Percentiles rank a stretch among this genome's conserved stretches.
These are phyloP conservation scores for Oedothorax gibbosus DNA, from an alignment of 1,140 invertebrate genomes.

Conservation along the genomic window DNA sequence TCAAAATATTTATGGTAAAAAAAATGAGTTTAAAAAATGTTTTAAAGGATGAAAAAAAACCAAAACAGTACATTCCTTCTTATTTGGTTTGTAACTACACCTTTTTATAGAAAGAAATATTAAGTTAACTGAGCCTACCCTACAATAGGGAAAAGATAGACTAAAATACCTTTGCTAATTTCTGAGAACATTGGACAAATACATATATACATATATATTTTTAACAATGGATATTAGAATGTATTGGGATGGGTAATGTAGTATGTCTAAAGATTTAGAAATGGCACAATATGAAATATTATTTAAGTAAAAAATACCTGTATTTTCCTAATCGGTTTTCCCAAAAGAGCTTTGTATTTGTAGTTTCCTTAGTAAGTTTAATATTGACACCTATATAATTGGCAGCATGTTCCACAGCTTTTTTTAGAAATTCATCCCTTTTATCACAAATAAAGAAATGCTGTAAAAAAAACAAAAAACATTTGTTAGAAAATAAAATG, in stretches of 20 bases:
- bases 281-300: too few relatives aligned
- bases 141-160: too few relatives aligned
- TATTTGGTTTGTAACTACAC: neutral
- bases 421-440: slow-evolving; percentile 86
- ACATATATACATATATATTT: too few relatives aligned
- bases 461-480: slow-evolving; percentile 66
- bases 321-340: slow-evolving; percentile 90
- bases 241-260: too few relatives aligned
- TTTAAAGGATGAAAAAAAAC: neutral
- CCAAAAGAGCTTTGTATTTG: slow-evolving; percentile 87
- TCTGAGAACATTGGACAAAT: too few relatives aligned
- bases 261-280: too few relatives aligned
- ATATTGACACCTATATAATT: slow-evolving; percentile 85
- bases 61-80: neutral
- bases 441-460: slow-evolving; percentile 90
- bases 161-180: too few relatives aligned
- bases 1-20: neutral
- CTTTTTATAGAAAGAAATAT: too few relatives aligned
- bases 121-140: too few relatives aligned
- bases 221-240: too few relatives aligned
- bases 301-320: slow-evolving; percentile 73
- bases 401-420: slow-evolving; percentile 83
- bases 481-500: slow-evolving; percentile 53
- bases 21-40: neutral
- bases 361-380: slow-evolving; percentile 83